A percentile compares a stretch with the other conserved stretches of the same genome.
These are phyloP conservation scores for Syritta pipiens DNA, from an alignment of 2,888 invertebrate genomes.

Conservation along the genomic window DNA sequence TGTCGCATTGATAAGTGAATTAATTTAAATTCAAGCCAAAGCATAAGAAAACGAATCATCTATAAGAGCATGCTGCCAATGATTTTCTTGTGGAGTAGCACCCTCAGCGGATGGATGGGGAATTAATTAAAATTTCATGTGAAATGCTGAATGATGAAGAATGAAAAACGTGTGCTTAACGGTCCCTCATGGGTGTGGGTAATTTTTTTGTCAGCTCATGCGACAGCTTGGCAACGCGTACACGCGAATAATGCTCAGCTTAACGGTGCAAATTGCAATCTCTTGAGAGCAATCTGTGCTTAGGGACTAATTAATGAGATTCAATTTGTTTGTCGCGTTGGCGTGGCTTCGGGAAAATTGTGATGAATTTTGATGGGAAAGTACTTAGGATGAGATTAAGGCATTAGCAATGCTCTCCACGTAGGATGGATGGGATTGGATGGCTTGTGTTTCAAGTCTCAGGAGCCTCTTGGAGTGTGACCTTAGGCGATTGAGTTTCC, in stretches of 20 bases:
- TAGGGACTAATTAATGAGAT: constrained; percentile 15
- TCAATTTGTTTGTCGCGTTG: not conserved
- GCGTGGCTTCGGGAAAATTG: not conserved
- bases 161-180: not conserved
- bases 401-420: not conserved
- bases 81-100: too few relatives aligned
- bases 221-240: not conserved
- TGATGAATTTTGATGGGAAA: not conserved
- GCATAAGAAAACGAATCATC: too few relatives aligned
- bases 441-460: too few relatives aligned
- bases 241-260: not conserved
- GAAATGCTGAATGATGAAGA: not conserved
- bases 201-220: constrained; percentile 15
- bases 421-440: too few relatives aligned
- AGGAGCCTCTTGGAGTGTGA: too few relatives aligned
- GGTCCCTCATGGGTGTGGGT: not conserved
- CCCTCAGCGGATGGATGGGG: not conserved
- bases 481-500: too few relatives aligned
- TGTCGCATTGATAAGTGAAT: not conserved
- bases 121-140: constrained; percentile 22
- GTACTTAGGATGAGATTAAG: not conserved
- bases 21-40: not conserved
- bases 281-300: constrained; percentile 5
- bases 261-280: constrained; percentile 21
- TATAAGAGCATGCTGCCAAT: too few relatives aligned